Percentiles rank a stretch among this genome's conserved stretches.
Evolutionary conservation across 1,140 invertebrate species (phyloP).

Genomic region (Popillia japonica): DNA sequence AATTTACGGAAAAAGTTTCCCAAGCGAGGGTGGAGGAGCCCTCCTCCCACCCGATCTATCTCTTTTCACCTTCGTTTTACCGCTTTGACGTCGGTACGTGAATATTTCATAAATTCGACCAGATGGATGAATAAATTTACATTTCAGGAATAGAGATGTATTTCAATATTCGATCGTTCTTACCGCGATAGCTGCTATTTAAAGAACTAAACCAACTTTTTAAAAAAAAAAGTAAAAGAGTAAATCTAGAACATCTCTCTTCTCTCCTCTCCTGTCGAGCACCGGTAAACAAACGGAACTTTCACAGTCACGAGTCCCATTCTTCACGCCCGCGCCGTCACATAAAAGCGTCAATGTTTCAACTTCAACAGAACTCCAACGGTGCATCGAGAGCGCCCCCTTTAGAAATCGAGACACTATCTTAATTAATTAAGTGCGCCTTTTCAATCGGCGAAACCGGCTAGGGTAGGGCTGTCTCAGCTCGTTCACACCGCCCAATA

Average conservation of each 20-base stretch:
- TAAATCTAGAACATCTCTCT: background rate
- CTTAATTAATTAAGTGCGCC: constrained; percentile 18
- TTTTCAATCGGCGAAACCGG: background rate
- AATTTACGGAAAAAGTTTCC: constrained; percentile 5
- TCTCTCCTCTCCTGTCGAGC: background rate
- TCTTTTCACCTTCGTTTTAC: background rate
- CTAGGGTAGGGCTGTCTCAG: background rate
- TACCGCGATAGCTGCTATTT: too few relatives aligned
- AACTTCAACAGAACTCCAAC: constrained; percentile 14
- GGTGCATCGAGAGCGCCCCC: constrained; percentile 2
- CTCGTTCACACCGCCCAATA: background rate
- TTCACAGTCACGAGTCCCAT: background rate
- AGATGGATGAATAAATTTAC: background rate
- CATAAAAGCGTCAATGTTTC: constrained; percentile 1
- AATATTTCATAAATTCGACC: constrained; percentile 4
- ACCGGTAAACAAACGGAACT: background rate
- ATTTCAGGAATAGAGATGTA: background rate
- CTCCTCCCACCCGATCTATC: background rate
- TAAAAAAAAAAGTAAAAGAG: background rate
- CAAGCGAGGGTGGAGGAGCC: background rate
- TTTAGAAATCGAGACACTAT: constrained; percentile 18
- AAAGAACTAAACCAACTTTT: background rate
- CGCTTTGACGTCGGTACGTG: background rate
- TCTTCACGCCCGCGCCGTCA: background rate
- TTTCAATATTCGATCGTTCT: background rate